phyloP scores from a whole-genome alignment of 2,888 invertebrate species.

The Abrostola triplasia region DNA sequence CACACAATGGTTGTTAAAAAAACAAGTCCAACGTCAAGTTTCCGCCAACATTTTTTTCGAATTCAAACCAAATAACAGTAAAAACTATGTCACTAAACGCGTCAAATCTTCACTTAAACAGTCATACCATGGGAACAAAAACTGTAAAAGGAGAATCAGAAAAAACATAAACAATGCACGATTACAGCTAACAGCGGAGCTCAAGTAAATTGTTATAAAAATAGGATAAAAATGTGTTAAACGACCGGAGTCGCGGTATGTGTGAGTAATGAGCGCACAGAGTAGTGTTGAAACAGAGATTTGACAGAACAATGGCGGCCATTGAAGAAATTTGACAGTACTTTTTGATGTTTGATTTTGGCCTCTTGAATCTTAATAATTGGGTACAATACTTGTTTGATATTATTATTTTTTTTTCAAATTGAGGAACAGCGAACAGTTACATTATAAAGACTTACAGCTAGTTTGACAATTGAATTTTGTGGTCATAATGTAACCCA shows the following conservation, averaged over 20 bases:
- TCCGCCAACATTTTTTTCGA: background rate
- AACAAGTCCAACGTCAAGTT: no score
- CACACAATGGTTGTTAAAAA: no score
- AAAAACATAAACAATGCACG: constrained; percentile 47
- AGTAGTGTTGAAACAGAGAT: constrained; percentile 26
- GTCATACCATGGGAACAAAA: constrained; percentile 46
- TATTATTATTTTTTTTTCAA: no score
- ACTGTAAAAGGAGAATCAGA: constrained; percentile 26
- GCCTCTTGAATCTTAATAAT: no score
- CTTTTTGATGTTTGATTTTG: no score
- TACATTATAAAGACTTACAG: no score
- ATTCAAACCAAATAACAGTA: constrained; percentile 5
- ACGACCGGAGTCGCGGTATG: constrained; percentile 47
- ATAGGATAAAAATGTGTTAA: constrained; percentile 65
- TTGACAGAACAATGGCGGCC: background rate
- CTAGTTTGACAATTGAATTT: no score
- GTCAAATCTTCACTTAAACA: constrained; percentile 25
- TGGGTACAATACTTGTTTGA: no score
- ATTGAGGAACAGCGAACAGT: no score
- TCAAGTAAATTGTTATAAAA: constrained; percentile 61
- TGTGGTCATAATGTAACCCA: no score
- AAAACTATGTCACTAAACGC: constrained; percentile 4
- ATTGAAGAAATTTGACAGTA: no score
- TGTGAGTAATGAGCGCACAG: constrained; percentile 40
- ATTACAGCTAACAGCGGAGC: constrained; percentile 43